phyloP scores from a whole-genome alignment of 2,888 invertebrate genomes.

The Xylota sylvarum region DNA sequence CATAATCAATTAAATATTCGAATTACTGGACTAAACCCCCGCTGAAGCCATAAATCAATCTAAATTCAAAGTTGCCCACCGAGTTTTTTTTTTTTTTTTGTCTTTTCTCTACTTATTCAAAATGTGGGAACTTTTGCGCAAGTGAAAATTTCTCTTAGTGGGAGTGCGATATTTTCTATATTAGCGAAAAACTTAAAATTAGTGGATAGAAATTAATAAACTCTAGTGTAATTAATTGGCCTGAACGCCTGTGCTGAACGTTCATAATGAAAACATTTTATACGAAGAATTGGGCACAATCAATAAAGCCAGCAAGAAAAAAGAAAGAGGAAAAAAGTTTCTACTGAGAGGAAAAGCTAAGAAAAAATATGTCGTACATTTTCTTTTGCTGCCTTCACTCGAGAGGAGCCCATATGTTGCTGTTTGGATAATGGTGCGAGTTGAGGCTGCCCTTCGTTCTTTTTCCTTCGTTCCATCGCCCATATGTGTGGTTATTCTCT shows the following conservation, averaged over 20 bases:
- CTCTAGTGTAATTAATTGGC: background rate
- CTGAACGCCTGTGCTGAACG: background rate
- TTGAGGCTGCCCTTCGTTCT: conserved; percentile 14
- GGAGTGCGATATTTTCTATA: conserved; percentile 62
- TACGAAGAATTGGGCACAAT: conserved; percentile 47
- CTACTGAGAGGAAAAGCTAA: conserved; percentile 49
- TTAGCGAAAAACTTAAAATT: conserved; percentile 33
- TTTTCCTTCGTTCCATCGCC: conserved; percentile 28
- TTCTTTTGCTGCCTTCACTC: conserved; percentile 47
- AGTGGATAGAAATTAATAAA: conserved; percentile 8
- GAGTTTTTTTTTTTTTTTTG: conserved; percentile 33
- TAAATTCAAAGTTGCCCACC: conserved; percentile 49
- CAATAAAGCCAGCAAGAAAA: conserved; percentile 51
- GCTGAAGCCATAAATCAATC: conserved; percentile 4
- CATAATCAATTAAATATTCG: conserved; percentile 14
- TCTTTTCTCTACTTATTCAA: conserved; percentile 54
- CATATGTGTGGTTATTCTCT: conserved; percentile 44
- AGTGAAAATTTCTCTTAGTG: conserved; percentile 75
- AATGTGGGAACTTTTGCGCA: conserved; percentile 74
- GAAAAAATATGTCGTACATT: conserved; percentile 57
- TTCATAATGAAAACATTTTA: conserved; percentile 50
- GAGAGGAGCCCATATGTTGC: conserved; percentile 70
- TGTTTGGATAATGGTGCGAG: conserved; percentile 55
- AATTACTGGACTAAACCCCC: background rate
- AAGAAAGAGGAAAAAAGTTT: conserved; percentile 40